Evolutionary conservation across 1,140 invertebrate genomes (phyloP), one percentile per base, ranked within the genome.

Genomic region (Manduca sexta): DNA sequence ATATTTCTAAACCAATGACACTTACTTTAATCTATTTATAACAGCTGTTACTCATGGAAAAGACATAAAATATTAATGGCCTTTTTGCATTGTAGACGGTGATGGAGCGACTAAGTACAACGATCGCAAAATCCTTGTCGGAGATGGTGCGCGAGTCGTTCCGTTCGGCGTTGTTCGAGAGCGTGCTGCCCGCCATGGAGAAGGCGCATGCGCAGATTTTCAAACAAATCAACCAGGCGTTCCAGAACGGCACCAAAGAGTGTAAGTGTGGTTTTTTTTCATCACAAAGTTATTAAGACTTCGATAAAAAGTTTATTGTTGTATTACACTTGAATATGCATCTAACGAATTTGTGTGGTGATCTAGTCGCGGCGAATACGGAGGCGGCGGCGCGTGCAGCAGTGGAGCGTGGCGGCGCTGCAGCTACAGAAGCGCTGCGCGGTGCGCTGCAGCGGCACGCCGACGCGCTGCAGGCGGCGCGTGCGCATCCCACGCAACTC

Each of bases 171-270:
- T 93, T 97, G 55, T 87, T 89, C 29, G 91, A 89, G 37, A 89
- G 90, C 46, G 83, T 96, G 12, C 78, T 97, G 60, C 96, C 96
- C 10, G 90, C 91, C 10, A 93, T 96, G 88, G 95, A 97, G 73
- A 93, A 92, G 74, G 90, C 93, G 34, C 94, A 93, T 63, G 91
- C 93, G 60, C 91, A 91, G 60, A 94, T 98, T 88, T 97, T 97
- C 66, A 87, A 90, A 26, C 96, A 98, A 86, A 89, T 98, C 2
- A 95, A 97, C 72, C 92, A 95, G 11, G 90, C 92, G 2, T 98
- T 98, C 76, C 90, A 91, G 33, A 89, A 89, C 56, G 96, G 96
- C 55, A 95, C 94, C 2, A 92, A 91, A 69, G 95, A 98, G 86
- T 97, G 95, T 97, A 21, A 21, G 21, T 7, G 21, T 21, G 7